Evolutionary conservation across 2,888 invertebrate genomes (phyloP).

Genomic region (Drosophila tripunctata): DNA sequence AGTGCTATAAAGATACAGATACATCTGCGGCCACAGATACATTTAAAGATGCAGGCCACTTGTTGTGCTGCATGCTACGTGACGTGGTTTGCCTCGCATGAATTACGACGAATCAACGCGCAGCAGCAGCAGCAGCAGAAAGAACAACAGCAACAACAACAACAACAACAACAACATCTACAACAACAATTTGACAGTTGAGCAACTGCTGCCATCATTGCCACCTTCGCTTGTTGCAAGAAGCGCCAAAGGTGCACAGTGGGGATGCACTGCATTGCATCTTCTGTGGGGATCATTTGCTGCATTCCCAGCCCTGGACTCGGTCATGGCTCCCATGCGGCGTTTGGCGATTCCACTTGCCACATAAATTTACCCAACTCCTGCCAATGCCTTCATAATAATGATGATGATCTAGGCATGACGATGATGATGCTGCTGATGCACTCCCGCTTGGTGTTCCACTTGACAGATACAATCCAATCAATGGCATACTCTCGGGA

Average conservation of each 20-base stretch:
- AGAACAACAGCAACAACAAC: constrained; percentile 17
- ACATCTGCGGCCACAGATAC: constrained; percentile 13
- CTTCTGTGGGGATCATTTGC: background rate
- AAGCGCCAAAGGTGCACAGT: constrained; percentile 74
- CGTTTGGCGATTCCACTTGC: constrained; percentile 18
- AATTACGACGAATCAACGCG: constrained; percentile 80
- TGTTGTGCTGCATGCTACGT: constrained; percentile 48
- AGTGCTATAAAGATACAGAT: constrained; percentile 3
- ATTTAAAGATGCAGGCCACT: constrained; percentile 45
- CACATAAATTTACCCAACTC: constrained; percentile 42
- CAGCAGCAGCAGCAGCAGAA: constrained; percentile 44
- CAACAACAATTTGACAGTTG: constrained; percentile 73
- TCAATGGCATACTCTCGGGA: constrained; percentile 18
- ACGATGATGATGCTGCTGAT: constrained; percentile 23
- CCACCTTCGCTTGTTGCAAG: constrained; percentile 56
- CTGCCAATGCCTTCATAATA: constrained; percentile 3
- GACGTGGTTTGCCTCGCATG: constrained; percentile 53
- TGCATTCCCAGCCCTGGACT: constrained; percentile 10
- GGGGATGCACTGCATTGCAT: constrained; percentile 49
- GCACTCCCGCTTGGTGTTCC: constrained; percentile 23
- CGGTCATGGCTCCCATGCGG: constrained; percentile 36
- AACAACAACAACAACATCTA: constrained; percentile 19
- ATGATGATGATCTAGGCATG: background rate
- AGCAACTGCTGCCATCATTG: constrained; percentile 82
- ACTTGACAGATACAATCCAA: constrained; percentile 49